Evolutionary conservation across 2,113 vertebrate genomes (phyloP).

Genomic region (Mesocricetus auratus): DNA sequence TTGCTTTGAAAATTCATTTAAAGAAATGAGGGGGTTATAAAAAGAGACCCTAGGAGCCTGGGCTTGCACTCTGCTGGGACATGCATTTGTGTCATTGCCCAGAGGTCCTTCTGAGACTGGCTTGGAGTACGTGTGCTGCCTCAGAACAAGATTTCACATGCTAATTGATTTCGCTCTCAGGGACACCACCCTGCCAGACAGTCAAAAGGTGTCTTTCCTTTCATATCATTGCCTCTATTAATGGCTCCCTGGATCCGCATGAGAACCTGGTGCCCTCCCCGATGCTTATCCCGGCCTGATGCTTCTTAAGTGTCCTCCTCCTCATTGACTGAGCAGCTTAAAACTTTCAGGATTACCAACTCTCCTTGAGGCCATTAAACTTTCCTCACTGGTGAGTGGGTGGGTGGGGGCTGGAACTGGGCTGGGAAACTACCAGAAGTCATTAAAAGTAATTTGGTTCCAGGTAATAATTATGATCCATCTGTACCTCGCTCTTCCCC

Average conservation of each 20-base stretch:
- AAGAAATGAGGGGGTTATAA: background rate
- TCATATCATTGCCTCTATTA: background rate
- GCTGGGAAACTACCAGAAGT: constrained; percentile 13
- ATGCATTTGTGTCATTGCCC: rapidly evolving
- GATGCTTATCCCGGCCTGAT: background rate
- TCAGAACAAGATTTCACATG: background rate
- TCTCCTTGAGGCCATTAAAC: background rate
- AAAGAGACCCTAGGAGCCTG: background rate
- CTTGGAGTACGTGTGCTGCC: rapidly evolving
- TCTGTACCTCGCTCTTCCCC: background rate
- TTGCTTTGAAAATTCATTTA: background rate
- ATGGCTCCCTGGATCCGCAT: background rate
- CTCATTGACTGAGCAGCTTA: background rate
- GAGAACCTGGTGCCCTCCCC: background rate
- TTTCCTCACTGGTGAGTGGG: background rate
- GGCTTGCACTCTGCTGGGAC: rapidly evolving
- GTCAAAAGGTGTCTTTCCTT: background rate
- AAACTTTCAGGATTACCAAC: background rate
- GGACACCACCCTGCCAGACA: background rate
- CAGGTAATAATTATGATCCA: background rate
- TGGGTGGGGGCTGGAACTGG: background rate
- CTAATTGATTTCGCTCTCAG: background rate
- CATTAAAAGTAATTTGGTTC: constrained; percentile 38
- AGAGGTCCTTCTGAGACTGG: rapidly evolving
- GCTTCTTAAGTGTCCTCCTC: background rate